Base-by-base conservation (phyloP, 2,797 vertebrate species). In the Sebastes ruberrimus region DNA sequence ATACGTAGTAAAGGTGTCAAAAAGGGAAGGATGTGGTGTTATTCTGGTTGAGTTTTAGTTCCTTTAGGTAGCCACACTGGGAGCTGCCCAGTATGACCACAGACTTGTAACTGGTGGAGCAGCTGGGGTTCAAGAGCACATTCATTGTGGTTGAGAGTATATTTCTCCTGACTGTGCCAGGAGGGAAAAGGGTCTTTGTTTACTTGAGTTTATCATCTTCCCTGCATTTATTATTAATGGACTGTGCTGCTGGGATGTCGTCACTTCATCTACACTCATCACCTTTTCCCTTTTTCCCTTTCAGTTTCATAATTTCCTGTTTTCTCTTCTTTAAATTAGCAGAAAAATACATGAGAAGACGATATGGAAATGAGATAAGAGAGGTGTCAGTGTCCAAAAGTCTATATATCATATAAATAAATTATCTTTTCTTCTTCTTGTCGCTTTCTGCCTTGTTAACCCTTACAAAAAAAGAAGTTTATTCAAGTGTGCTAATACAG, bases 131-230 rank as follows among this genome's bases (percentile, higher is more conserved):
- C 28, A 38, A n/a, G 42, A 35, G 59, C 6, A 23, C 49, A 42
- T n/a, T 49, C 25, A 20, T 3, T 5, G 59, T 5, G 33, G 60
- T 6, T 14, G 6, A 13, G 3, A 22, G 11, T 10, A 10, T 28
- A 10, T 28, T 71, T 38, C 35, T 1, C 13, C 16, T 7, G 4
- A 18, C 25, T 7, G 6, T 38, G 33, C 18, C 8, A 23, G 71
- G 6, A 22, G 23, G 60, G 60, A 69, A 20, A 14, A 4, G 2
- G 10, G 0, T 33, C 18, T 59, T n/a, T 64, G 38, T 83, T 81
- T 79, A 38, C 53, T 53, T n/a, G 4, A 28, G n/a, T 80, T 68
- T 38, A 63, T 76, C 69, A 35, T 76, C 46, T 67, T 72, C 57
- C 52, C 35, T 38, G 13, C 16, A 32, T 82, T 1, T 64, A 35